These are phyloP conservation scores for Gastrophryne carolinensis DNA, from an alignment of 2,797 vertebrate genomes.

Conservation along the genomic window DNA sequence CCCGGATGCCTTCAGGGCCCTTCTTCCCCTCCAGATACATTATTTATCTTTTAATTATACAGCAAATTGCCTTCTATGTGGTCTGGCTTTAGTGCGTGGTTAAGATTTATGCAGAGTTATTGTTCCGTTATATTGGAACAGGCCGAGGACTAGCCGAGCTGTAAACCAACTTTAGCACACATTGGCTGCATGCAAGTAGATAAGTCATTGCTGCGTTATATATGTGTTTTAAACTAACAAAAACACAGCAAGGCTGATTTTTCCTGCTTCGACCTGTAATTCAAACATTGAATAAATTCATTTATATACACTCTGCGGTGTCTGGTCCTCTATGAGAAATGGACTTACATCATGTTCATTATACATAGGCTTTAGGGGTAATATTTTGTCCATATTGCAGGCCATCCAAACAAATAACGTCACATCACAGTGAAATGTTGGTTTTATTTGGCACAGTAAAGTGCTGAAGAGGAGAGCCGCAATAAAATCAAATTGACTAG, in stretches of 20 bases:
- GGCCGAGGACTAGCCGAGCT: conserved; percentile 7
- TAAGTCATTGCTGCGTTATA: conserved; percentile 17
- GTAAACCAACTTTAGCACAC: conserved; percentile 25
- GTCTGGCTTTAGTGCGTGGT: not conserved
- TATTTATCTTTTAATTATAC: conserved; percentile 39
- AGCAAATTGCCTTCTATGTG: conserved; percentile 8
- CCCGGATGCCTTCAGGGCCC: not conserved
- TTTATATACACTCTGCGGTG: not conserved
- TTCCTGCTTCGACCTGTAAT: not conserved
- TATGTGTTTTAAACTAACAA: conserved; percentile 25
- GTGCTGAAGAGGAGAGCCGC: not conserved
- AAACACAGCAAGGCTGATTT: not conserved
- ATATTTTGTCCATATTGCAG: conserved; percentile 32
- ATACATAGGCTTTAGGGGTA: conserved; percentile 32
- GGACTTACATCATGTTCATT: conserved; percentile 30
- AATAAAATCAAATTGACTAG: conserved; percentile 18
- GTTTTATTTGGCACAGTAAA: conserved; percentile 32
- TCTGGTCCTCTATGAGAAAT: conserved; percentile 12
- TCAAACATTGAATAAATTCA: conserved; percentile 8
- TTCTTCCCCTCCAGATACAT: conserved; percentile 7
- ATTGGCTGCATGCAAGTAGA: conserved; percentile 28
- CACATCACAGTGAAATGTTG: conserved; percentile 22
- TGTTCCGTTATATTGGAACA: conserved; percentile 29
- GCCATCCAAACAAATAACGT: conserved; percentile 23
- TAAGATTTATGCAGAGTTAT: conserved; percentile 27